A percentile compares a stretch with the other conserved stretches of the same genome.
Evolutionary conservation across 2,888 invertebrate species (phyloP).

Genomic region (Pelosia muscerda): DNA sequence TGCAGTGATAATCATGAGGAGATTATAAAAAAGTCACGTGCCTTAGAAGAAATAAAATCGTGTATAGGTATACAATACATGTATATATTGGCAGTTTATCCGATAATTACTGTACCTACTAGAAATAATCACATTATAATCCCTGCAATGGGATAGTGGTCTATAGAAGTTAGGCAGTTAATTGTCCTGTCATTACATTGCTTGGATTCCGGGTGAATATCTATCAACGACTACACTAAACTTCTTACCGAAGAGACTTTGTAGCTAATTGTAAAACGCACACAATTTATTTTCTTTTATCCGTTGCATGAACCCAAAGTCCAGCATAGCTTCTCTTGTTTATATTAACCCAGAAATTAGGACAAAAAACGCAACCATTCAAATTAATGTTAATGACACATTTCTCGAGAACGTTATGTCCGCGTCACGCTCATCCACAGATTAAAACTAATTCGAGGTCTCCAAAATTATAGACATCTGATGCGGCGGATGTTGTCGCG

Average conservation of each 20-base stretch:
- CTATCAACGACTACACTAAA: conserved; percentile 67
- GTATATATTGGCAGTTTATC: neutral
- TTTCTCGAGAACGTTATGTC: conserved; percentile 74
- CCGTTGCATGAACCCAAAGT: conserved; percentile 38
- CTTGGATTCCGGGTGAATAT: conserved; percentile 67
- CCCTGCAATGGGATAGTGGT: conserved; percentile 26
- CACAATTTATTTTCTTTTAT: conserved; percentile 57
- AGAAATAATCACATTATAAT: neutral
- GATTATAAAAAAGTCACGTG: too few species aligned
- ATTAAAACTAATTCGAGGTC: conserved; percentile 86
- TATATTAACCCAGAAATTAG: conserved; percentile 60
- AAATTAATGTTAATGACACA: conserved; percentile 85
- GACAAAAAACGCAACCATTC: conserved; percentile 71
- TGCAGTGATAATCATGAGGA: too few species aligned
- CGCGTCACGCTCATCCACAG: conserved; percentile 83
- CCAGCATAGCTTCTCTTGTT: conserved; percentile 53
- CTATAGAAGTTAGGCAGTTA: conserved; percentile 60
- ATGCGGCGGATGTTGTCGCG: conserved; percentile 82
- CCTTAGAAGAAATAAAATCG: neutral
- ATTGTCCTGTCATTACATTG: conserved; percentile 74
- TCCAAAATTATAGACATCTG: conserved; percentile 82
- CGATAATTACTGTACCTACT: neutral
- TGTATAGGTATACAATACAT: neutral
- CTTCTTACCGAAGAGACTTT: conserved; percentile 58
- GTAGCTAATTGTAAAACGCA: conserved; percentile 60